Percentiles rank a stretch among this genome's conserved stretches.
phyloP scores from a whole-genome alignment of 2,797 vertebrate species.

The Merluccius polli region DNA sequence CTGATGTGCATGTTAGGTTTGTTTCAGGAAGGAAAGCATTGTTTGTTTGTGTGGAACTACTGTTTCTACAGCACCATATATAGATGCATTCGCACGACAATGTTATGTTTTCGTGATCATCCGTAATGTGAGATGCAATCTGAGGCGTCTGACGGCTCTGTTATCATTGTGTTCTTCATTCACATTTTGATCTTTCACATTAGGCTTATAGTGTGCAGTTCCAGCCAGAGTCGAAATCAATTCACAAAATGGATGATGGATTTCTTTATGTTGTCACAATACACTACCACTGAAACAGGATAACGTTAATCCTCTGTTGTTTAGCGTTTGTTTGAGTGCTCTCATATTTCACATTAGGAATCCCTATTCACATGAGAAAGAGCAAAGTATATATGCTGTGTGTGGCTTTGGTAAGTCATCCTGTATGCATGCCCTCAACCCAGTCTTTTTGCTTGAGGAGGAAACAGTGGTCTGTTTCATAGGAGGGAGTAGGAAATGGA shows the following conservation, averaged over 20 bases:
- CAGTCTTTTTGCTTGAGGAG: neutral
- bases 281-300: neutral
- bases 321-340: neutral
- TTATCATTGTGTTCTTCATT: neutral
- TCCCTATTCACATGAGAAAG: neutral
- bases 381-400: neutral
- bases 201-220: neutral
- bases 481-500: neutral
- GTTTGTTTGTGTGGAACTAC: neutral
- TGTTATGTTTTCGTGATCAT: no score
- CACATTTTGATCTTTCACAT: neutral
- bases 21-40: neutral
- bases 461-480: neutral
- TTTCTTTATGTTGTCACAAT: neutral
- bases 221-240: neutral
- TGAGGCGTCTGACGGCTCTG: neutral
- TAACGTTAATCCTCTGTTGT: neutral
- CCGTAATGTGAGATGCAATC: neutral
- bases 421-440: neutral
- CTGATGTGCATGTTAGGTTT: slow-evolving; percentile 17
- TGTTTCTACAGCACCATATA: neutral
- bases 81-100: neutral
- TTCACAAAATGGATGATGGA: neutral
- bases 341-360: neutral
- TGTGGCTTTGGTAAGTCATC: neutral